These are phyloP conservation scores for Tetrapedia diversipes DNA, from an alignment of 2,888 invertebrate genomes.

Conservation along the genomic window DNA sequence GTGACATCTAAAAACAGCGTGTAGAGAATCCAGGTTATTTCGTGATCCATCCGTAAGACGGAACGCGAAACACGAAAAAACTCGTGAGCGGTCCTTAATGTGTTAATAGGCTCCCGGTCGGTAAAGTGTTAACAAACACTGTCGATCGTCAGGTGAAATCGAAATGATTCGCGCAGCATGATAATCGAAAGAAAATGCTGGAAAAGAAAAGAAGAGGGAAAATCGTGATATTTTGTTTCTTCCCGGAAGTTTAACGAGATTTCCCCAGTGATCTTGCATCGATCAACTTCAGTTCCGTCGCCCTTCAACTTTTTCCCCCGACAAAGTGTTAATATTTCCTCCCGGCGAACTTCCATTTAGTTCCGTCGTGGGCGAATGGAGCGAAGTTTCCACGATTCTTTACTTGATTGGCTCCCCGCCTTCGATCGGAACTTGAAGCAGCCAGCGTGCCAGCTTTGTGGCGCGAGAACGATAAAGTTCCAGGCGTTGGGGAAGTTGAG, in stretches of 20 bases:
- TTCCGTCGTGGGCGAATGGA: neutral
- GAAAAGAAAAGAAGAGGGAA: neutral
- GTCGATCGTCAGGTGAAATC: too few species aligned
- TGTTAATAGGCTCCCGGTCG: too few species aligned
- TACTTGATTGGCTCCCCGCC: slow-evolving; percentile 16
- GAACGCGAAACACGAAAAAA: too few species aligned
- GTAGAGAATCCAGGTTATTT: too few species aligned
- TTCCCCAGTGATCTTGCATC: neutral
- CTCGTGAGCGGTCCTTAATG: too few species aligned
- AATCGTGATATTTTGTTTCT: neutral
- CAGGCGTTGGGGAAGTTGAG: neutral
- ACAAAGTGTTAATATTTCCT: slow-evolving; percentile 25
- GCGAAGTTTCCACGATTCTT: slow-evolving; percentile 22
- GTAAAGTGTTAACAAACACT: too few species aligned
- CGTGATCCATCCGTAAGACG: too few species aligned
- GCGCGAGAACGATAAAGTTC: slow-evolving; percentile 23
- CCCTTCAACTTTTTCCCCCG: neutral
- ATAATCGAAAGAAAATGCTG: too few species aligned
- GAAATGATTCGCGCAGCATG: too few species aligned
- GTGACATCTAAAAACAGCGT: too few species aligned
- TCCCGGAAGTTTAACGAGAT: neutral
- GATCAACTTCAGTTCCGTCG: neutral
- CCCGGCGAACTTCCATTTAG: slow-evolving; percentile 4
- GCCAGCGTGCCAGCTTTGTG: slow-evolving; percentile 25
- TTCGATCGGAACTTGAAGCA: slow-evolving; percentile 8